These are phyloP conservation scores for Tetragnatha montana DNA, from an alignment of 2,888 invertebrate species.

Conservation along the genomic window DNA sequence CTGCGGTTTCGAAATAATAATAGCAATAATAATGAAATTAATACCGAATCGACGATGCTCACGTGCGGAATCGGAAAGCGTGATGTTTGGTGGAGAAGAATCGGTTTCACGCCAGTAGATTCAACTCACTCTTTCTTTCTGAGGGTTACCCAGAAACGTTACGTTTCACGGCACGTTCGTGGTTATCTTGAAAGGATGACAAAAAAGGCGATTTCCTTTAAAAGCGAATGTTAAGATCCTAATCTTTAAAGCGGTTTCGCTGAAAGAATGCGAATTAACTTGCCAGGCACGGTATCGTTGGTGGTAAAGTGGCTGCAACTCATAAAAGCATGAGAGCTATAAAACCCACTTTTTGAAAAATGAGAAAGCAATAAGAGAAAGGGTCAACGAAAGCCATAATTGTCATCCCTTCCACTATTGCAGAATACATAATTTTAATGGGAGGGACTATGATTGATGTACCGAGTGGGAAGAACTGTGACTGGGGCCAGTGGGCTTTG, in stretches of 20 bases:
- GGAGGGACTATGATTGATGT: too few species aligned
- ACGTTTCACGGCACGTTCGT: slow-evolving; percentile 21
- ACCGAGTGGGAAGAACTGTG: too few species aligned
- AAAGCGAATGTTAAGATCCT: not conserved
- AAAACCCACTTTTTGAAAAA: too few species aligned
- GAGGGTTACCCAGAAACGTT: not conserved
- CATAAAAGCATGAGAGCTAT: too few species aligned
- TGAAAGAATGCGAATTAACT: not conserved
- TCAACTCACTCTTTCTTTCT: not conserved
- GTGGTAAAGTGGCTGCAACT: not conserved
- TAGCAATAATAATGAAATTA: not conserved
- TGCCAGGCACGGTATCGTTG: not conserved
- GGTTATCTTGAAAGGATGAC: slow-evolving; percentile 7
- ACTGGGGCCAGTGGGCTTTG: too few species aligned
- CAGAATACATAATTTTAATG: too few species aligned
- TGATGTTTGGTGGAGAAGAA: not conserved
- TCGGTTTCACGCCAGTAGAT: not conserved
- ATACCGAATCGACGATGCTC: slow-evolving; percentile 1
- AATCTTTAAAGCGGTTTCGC: not conserved
- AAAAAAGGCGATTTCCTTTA: slow-evolving; percentile 20
- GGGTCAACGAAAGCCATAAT: too few species aligned
- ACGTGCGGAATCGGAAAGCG: slow-evolving; percentile 7
- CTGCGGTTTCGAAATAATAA: too few species aligned
- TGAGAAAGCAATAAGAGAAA: too few species aligned
- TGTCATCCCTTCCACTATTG: too few species aligned